These are phyloP conservation scores for Drosophila longiperda DNA, from an alignment of 2,888 invertebrate species.

Conservation along the genomic window DNA sequence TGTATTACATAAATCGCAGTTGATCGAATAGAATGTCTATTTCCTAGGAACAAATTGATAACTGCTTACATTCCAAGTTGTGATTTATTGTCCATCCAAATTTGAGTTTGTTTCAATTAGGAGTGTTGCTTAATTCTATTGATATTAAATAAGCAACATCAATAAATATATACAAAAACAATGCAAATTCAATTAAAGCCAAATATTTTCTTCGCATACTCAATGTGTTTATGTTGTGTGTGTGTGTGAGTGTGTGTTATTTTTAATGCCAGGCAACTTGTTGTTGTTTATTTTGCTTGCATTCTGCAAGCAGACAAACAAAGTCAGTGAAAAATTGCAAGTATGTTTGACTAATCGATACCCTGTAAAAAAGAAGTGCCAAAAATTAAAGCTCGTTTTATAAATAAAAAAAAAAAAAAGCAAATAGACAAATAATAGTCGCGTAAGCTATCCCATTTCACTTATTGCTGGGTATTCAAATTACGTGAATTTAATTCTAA, in stretches of 20 bases:
- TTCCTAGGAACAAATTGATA: background rate
- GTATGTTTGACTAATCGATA: background rate
- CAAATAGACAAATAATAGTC: background rate
- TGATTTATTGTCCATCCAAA: constrained; percentile 13
- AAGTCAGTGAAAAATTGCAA: constrained; percentile 2
- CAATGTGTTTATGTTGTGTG: background rate
- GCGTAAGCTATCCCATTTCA: background rate
- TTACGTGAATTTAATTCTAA: constrained; percentile 32
- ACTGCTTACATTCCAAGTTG: background rate
- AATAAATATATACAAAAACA: constrained; percentile 45
- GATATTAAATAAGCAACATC: constrained; percentile 64
- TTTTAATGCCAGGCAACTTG: constrained; percentile 11
- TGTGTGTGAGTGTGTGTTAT: background rate
- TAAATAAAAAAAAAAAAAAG: no score
- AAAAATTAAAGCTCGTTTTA: background rate
- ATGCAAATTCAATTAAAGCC: constrained; percentile 32
- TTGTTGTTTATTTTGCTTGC: constrained; percentile 26
- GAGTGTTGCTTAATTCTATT: constrained; percentile 62
- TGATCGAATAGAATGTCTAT: background rate
- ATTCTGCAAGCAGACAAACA: constrained; percentile 8
- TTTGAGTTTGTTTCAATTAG: constrained; percentile 9
- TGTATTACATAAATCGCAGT: background rate
- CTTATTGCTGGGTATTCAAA: background rate
- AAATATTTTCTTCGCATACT: constrained; percentile 46
- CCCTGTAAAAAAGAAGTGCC: background rate